Conservation (phyloP, 2,113 vertebrate species). For the Herpetotheres cachinnans region DNA sequence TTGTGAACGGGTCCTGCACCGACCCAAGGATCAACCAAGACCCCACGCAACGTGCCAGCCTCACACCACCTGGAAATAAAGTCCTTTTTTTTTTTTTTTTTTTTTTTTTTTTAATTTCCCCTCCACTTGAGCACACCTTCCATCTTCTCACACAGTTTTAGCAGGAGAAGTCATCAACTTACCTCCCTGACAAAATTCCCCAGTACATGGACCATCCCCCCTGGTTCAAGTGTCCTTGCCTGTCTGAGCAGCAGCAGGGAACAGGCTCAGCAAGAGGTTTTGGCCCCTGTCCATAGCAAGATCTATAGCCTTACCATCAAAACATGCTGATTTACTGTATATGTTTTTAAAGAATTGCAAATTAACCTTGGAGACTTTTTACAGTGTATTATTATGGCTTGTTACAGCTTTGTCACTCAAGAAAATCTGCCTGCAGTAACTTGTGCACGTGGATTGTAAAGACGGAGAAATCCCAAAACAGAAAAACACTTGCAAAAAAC, state of each 20-base stretch:
- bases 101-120: too few relatives aligned
- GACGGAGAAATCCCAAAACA: background rate
- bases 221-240: background rate
- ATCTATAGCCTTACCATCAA: background rate
- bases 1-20: background rate
- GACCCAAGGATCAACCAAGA: background rate
- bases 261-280: background rate
- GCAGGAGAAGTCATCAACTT: background rate
- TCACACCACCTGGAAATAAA: background rate
- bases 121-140: background rate
- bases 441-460: background rate
- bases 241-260: background rate
- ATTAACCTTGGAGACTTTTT: background rate
- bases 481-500: background rate
- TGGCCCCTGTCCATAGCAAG: background rate
- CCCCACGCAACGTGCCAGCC: rapidly evolving
- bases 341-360: background rate
- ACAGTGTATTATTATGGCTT: background rate
- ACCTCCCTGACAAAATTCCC: background rate
- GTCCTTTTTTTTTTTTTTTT: background rate
- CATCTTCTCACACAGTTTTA: background rate
- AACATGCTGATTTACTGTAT: background rate
- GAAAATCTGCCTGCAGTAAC: background rate
- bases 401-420: background rate
- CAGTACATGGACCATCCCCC: too few relatives aligned